These are phyloP conservation scores for Drosophila ironensis DNA, from an alignment of 1,140 invertebrate genomes.

Conservation along the genomic window DNA sequence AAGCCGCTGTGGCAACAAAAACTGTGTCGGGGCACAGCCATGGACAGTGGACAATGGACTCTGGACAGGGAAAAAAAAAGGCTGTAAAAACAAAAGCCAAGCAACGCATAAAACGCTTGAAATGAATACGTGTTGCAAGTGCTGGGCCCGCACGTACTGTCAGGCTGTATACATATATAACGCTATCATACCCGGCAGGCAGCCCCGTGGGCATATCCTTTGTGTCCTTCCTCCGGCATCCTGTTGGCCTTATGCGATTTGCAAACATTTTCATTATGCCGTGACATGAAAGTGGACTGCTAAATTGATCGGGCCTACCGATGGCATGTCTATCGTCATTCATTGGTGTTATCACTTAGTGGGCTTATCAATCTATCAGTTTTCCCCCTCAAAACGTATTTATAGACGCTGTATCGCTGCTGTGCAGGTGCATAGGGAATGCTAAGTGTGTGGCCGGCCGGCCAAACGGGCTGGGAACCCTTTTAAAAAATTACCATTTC, in stretches of 20 bases:
- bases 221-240: neutral
- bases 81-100: conserved; percentile 59
- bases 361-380: too few relatives aligned
- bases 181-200: conserved; percentile 2
- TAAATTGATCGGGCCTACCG: conserved; percentile 12
- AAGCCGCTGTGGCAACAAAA: too few relatives aligned
- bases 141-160: neutral
- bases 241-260: conserved; percentile 53
- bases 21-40: conserved; percentile 47
- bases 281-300: conserved; percentile 1
- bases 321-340: too few relatives aligned
- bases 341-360: too few relatives aligned
- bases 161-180: neutral
- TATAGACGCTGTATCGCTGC: too few relatives aligned
- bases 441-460: too few relatives aligned
- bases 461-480: too few relatives aligned
- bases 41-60: conserved; percentile 33
- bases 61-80: neutral
- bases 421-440: too few relatives aligned
- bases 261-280: conserved; percentile 61
- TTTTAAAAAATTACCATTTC: too few relatives aligned
- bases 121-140: conserved; percentile 72
- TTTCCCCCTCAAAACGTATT: too few relatives aligned
- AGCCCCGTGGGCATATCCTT: conserved; percentile 1
- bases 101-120: conserved; percentile 77